Evolutionary conservation across 2,888 invertebrate species (phyloP).

Genomic region (Limnephilus lunatus): DNA sequence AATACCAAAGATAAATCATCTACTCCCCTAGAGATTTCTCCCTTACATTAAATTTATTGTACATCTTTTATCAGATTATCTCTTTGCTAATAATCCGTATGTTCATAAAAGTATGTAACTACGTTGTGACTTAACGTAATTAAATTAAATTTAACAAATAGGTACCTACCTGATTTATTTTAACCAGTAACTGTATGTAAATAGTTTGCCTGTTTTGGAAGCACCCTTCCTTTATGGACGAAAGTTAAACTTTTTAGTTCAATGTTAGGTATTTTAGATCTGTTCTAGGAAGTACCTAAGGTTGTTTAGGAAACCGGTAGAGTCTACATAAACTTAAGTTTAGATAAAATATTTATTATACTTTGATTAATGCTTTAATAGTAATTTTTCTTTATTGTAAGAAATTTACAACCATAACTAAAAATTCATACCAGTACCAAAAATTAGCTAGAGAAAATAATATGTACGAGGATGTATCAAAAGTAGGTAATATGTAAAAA

Average conservation of each 20-base stretch:
- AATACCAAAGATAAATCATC: background rate
- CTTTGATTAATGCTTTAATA: too few relatives aligned
- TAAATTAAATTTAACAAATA: background rate
- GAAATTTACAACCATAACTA: too few relatives aligned
- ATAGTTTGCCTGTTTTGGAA: background rate
- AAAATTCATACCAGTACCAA: too few relatives aligned
- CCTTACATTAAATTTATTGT: background rate
- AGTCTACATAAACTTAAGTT: background rate
- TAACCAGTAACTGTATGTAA: background rate
- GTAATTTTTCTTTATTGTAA: too few relatives aligned
- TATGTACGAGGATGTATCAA: too few relatives aligned
- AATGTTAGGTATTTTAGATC: background rate
- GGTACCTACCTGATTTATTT: background rate
- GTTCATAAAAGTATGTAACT: too few relatives aligned
- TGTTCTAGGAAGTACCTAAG: background rate
- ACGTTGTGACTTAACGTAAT: too few relatives aligned
- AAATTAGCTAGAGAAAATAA: too few relatives aligned
- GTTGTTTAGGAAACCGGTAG: background rate
- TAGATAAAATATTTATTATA: too few relatives aligned
- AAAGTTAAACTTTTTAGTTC: background rate
- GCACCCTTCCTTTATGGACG: background rate
- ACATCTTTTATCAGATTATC: background rate
- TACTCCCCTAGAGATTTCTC: background rate
- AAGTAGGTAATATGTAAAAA: too few relatives aligned
- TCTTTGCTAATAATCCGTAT: too few relatives aligned